Evolutionary conservation across 1,140 invertebrate species (phyloP), one percentile per base, ranked within the genome.

Genomic region (Bathynomus jamesi): DNA sequence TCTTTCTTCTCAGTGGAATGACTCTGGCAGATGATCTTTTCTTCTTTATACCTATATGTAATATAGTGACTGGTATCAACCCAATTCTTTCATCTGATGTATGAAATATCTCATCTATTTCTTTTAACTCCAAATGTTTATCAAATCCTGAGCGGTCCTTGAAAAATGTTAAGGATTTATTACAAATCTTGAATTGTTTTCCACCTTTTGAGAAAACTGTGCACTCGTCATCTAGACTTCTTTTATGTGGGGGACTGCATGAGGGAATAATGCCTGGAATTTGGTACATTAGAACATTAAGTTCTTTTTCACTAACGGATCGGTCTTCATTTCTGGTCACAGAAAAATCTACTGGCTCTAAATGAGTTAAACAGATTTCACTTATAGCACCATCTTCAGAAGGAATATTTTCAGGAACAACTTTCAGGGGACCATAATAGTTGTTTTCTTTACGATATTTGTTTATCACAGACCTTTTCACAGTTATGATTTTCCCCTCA

Each of bases 261-360:
- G 67, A 28, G 30, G 67, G 67, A 13, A 69, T 69, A 61, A 69
- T 69, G 17, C 67, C 67, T 11, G 67, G 67, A 1, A 60, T 69
- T 8, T 69, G 60, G 28, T 40, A 30, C 27, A 69, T 53, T 3
- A 53, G 40, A 53, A 53, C 21, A 11, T 53, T 53, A 11, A 53
- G 40, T 53, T 53, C 40, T 17, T 53, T 11, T 53, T 53, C 40
- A 53, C 21, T 21, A 53, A 53, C 40, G 5, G 40, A 21, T 53
- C 21, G 13, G 11, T 21, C 40, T 5, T 53, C 11, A 5, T 53
- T 53, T 17, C 21, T 53, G 13, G 40, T 53, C 21, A 21, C 40
- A 11, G 13, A 21, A 53, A 53, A 17, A 11, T 53, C 40, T 53
- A 53, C 40, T 17, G 13, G 40, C 40, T 53, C 11, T 11, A 53